Base-by-base conservation (phyloP, 2,888 invertebrate genomes). In the Argyresthia albistria region DNA sequence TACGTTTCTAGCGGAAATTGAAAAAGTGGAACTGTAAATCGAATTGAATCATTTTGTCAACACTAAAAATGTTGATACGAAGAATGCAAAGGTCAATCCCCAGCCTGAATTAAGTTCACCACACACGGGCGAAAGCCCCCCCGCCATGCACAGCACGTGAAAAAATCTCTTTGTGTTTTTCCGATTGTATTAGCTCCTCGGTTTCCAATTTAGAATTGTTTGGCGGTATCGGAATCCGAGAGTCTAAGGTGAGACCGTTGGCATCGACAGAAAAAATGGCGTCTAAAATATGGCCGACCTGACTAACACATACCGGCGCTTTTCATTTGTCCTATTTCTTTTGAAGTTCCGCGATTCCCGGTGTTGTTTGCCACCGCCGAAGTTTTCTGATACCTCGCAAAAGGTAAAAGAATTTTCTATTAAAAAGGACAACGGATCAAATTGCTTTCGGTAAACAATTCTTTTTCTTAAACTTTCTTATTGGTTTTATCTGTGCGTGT, bases 401-500 rank as follows among this genome's bases (percentile, higher is more conserved):
- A 35, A 76, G 73, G 76, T 76, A 73, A 73, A 80, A 76, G 78
- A 80, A 81, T 80, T 77, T 74, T 67, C 70, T 63, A 78, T 77
- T 76, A 68, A 78, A 77, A 75, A 75, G 76, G 76, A 80, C 80
- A 76, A 65, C 71, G 67, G 62, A 73, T 72, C 72, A 72, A 75
- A 78, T 80, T 70, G 76, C 66, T 67, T 66, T 69, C 67, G 62
- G 79, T 73, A 76, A 79, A 78, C 80, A 80, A 73, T 81, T 70
- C 73, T 66, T 63, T 64, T 60, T 56, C 61, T 62, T 65, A 66
- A 64, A 69, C 65, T 72, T 66, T 70, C 67, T 76, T 82, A 80
- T 81, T 81, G 78, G 78, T 80, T 82, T 76, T 73, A 73, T 72
- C 67, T 65, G 67, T 64, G 69, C 68, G 69, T 73, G 70, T 73